Base-by-base conservation (phyloP, 1,140 invertebrate species). In the Oppia nitens region DNA sequence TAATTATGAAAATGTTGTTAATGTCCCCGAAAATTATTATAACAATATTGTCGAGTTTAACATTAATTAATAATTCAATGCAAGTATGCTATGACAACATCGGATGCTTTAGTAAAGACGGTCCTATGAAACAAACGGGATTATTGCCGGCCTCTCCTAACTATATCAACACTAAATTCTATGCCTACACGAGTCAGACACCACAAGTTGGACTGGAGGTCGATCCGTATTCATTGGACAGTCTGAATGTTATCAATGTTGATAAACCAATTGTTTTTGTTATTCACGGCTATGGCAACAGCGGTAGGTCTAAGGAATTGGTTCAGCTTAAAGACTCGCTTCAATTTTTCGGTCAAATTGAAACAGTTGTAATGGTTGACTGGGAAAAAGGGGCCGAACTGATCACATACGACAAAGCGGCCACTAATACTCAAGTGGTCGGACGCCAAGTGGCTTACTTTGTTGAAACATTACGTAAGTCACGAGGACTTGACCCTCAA, bases 331-430 rank as follows among this genome's bases (percentile, higher is more conserved):
- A 56, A 23, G 50, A 45, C 25, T 17, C 40, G 9, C 45, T 57
- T 9, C 6, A 58, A 4, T 58, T 58, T 12, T 57, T 20, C 25
- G 25, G 49, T 24, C 64, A 64, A 40, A 63, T 68, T 51, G 61
- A 64, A n/a, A 72, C 72, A 53, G 67, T 74, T 1, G 67, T 74
- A 6, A 49, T 66, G 9, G 68, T 73, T 11, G 69, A 71, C 59
- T 73, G 72, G 72, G 64, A 66, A 1, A 61, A 65, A 14, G 72
- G 71, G 2, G 64, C 68, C 2, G 60, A n/a, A n/a, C n/a, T n/a
- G n/a, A n/a, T n/a, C n/a, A n/a, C n/a, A n/a, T n/a, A n/a, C n/a
- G n/a, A n/a, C n/a, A n/a, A 40, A 40, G 17, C 17, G 32, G 32
- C 32, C 17, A 9, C 32, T 9, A 40, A 17, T 40, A 40, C 32